These are phyloP conservation scores for Armadillidium nasatum DNA, from an alignment of 1,140 invertebrate species.

Conservation along the genomic window DNA sequence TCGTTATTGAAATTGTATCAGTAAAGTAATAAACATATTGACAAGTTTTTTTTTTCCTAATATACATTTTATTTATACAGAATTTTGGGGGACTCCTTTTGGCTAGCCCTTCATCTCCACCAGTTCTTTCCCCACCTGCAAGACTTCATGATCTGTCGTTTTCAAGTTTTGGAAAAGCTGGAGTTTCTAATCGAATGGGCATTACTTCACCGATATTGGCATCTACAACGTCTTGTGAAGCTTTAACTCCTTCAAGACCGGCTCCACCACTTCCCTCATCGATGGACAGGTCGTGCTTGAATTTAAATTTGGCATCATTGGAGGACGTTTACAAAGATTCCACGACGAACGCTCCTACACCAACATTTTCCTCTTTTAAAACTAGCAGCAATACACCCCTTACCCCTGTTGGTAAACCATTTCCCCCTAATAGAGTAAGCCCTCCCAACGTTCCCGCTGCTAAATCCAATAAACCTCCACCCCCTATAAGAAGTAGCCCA, in stretches of 20 bases:
- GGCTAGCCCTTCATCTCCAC: constrained; percentile 59
- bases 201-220: not conserved
- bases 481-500: constrained; percentile 49
- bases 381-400: constrained; percentile 13
- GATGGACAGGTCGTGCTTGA: constrained; percentile 49
- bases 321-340: constrained; percentile 48
- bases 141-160: constrained; percentile 29
- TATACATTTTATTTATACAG: constrained; percentile 50
- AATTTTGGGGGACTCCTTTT: constrained; percentile 85
- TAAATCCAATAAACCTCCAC: constrained; percentile 27
- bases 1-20: not conserved
- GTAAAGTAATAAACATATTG: not conserved
- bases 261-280: constrained; percentile 28
- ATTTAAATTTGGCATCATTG: constrained; percentile 69
- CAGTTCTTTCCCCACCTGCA: constrained; percentile 18
- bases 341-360: not conserved
- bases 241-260: constrained; percentile 1
- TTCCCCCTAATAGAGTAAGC: constrained; percentile 36
- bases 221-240: constrained; percentile 22
- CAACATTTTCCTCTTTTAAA: constrained; percentile 38
- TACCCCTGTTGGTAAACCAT: constrained; percentile 47
- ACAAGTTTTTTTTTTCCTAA: not conserved
- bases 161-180: constrained; percentile 41
- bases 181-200: constrained; percentile 32
- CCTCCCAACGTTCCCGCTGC: constrained; percentile 51